phyloP scores from a whole-genome alignment of 2,888 invertebrate genomes.

The Lithophane leautieri region DNA sequence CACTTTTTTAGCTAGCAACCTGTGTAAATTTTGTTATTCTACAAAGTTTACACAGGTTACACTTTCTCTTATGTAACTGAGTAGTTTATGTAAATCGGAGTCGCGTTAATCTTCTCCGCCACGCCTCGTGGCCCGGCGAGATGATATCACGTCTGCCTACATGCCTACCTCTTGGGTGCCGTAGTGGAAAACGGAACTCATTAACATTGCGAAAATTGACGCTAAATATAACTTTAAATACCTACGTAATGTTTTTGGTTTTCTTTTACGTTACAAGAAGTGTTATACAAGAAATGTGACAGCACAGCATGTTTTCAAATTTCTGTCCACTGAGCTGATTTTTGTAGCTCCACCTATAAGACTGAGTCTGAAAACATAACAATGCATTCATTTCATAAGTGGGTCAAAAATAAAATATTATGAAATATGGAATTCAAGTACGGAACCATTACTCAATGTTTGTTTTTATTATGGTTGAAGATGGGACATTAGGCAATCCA shows the following conservation, averaged over 20 bases:
- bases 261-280: not conserved
- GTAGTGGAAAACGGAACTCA: conserved; percentile 38
- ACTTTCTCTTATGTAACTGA: conserved; percentile 75
- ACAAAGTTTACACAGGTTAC: conserved; percentile 66
- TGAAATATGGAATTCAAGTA: conserved; percentile 15
- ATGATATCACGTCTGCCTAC: conserved; percentile 53
- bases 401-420: conserved; percentile 1
- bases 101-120: conserved; percentile 63
- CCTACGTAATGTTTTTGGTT: not conserved
- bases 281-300: not conserved
- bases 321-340: not conserved
- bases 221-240: conserved; percentile 6
- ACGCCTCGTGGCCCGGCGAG: conserved; percentile 54
- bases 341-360: not conserved
- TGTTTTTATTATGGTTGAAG: conserved; percentile 48
- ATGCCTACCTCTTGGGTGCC: conserved; percentile 47
- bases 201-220: conserved; percentile 32
- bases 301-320: not conserved
- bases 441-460: conserved; percentile 56
- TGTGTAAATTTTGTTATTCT: conserved; percentile 65
- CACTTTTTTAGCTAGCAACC: conserved; percentile 39
- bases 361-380: conserved; percentile 1
- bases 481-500: conserved; percentile 59
- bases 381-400: conserved; percentile 10
- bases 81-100: conserved; percentile 71